Base-by-base conservation (phyloP, 1,140 invertebrate genomes). In the Drosophila gunungcola region DNA sequence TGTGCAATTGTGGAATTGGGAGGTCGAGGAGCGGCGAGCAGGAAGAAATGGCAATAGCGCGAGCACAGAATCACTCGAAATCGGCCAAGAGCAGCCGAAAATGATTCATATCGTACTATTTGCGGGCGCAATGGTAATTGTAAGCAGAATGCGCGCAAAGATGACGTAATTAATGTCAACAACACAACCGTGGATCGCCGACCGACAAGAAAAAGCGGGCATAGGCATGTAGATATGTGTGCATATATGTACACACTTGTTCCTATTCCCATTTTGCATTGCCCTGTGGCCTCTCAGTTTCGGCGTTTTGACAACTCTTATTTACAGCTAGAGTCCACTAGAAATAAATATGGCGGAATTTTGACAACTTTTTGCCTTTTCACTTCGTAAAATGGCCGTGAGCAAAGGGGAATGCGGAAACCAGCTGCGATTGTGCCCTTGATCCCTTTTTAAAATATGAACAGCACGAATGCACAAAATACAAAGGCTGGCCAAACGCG, bases 291-390 rank as follows among this genome's bases (percentile, higher is more conserved):
- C 64, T 68, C 56, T 60, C 32, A 81, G 65, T 68, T 85, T 78
- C 52, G 45, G 60, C 56, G 51, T 61, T 78, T 45, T 80, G 83
- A 78, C 83, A 88, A 75, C 70, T 83, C 78, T 70, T 79, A 89
- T 89, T 88, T 89, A 88, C 83, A 74, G 83, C 76, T 73, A 90
- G 67, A 73, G 74, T 75, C 46, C 48, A 29, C 76, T 84, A 49
- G 57, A 85, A 84, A 81, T 57, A 86, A 86, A 86, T 88, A 86
- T 89, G 84, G 84, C 85, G 84, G 84, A 82, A 84, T 83, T 76
- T 82, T 79, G 84, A 83, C 80, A 82, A 78, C 39, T 81, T 81
- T 68, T 54, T 88, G 78, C 63, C 65, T 74, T 48, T 49, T 51
- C 62, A 76, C 42, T 54, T 69, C 27, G 38, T 68, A 89, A 89